Percentiles rank a stretch among this genome's conserved stretches.
phyloP scores from a whole-genome alignment of 2,797 vertebrate species.

The Syncerus caffer region DNA sequence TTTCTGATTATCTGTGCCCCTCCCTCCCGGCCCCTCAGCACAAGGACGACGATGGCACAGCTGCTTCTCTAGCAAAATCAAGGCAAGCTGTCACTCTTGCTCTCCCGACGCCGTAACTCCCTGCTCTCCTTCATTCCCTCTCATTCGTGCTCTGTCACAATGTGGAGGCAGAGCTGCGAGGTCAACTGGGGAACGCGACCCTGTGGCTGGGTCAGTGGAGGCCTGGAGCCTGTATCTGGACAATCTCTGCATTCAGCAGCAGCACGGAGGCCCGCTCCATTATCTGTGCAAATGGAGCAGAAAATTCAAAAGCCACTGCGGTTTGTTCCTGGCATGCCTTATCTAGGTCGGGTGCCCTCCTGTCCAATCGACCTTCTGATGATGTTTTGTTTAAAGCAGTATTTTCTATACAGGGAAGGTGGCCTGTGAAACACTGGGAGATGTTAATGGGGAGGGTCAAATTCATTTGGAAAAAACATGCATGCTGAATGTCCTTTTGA shows the following conservation, averaged over 20 bases:
- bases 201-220: background rate
- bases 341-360: conserved; percentile 22
- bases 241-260: background rate
- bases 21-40: background rate
- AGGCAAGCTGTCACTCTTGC: background rate
- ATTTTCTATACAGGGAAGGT: background rate
- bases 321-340: background rate
- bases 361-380: background rate
- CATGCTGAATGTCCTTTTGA: background rate
- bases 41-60: background rate
- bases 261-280: fast-evolving
- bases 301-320: conserved; percentile 11
- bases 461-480: background rate
- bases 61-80: background rate
- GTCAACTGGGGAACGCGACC: background rate
- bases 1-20: background rate
- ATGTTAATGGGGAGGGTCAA: background rate
- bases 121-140: background rate
- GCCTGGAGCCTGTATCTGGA: background rate
- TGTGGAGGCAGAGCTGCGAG: background rate
- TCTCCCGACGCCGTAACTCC: background rate
- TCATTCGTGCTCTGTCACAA: fast-evolving
- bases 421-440: background rate
- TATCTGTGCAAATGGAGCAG: conserved; percentile 60
- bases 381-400: background rate